A percentile compares a stretch with the other conserved stretches of the same genome.
These are phyloP conservation scores for Steromphala cineraria DNA, from an alignment of 2,888 invertebrate genomes.

Conservation along the genomic window DNA sequence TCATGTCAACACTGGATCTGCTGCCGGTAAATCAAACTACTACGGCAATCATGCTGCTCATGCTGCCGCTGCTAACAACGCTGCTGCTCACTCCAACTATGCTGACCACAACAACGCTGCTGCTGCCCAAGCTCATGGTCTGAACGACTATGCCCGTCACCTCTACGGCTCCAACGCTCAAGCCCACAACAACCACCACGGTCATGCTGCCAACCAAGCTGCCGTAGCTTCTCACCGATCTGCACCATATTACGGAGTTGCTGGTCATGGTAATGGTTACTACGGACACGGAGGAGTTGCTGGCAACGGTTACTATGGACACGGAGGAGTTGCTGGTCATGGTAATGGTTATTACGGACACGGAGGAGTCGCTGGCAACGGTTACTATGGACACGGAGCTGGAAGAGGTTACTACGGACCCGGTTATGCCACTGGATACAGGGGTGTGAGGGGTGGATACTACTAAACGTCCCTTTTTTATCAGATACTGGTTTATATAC, in stretches of 20 bases:
- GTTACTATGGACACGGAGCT: too few species aligned
- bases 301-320: too few species aligned
- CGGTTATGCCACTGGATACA: neutral
- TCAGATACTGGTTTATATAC: too few species aligned
- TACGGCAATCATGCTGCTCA: neutral
- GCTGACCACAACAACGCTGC: constrained; percentile 1
- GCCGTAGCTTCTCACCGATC: too few species aligned
- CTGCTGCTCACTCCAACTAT: neutral
- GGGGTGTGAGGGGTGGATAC: neutral
- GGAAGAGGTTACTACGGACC: neutral
- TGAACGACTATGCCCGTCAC: neutral
- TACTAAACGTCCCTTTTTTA: neutral
- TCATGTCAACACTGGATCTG: neutral
- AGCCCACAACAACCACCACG: neutral
- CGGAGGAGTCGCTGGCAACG: too few species aligned
- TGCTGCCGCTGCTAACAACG: neutral
- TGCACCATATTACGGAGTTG: neutral
- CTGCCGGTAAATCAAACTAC: neutral
- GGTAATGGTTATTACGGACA: too few species aligned
- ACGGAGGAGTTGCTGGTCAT: too few species aligned
- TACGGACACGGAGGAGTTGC: too few species aligned
- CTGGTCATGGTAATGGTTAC: neutral
- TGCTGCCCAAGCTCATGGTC: neutral
- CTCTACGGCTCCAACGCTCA: neutral
- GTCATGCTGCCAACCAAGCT: neutral